These are phyloP conservation scores for Coreius guichenoti DNA, from an alignment of 2,797 vertebrate species.

Conservation along the genomic window DNA sequence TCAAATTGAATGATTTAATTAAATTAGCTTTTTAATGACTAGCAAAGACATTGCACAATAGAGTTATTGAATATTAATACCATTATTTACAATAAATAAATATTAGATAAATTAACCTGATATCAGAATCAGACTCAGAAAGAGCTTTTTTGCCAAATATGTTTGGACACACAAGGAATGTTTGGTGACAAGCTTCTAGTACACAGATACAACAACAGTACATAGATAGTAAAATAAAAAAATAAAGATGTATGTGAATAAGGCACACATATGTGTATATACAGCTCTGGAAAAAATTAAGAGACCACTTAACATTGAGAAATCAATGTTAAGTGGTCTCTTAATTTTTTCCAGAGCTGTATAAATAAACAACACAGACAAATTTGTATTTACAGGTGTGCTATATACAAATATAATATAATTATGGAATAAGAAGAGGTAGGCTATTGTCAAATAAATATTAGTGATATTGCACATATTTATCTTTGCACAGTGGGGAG, in stretches of 20 bases:
- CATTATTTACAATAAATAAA: neutral
- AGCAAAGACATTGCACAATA: neutral
- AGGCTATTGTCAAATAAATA: neutral
- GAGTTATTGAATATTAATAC: neutral
- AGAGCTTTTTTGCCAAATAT: neutral
- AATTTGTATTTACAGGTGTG: neutral
- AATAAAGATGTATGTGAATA: neutral
- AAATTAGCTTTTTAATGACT: neutral
- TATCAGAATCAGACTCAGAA: neutral
- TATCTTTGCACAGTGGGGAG: neutral
- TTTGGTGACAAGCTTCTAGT: neutral
- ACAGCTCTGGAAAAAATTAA: no score
- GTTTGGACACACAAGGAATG: neutral
- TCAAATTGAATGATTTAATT: neutral
- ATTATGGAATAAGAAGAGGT: neutral
- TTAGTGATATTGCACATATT: neutral
- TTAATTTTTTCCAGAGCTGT: no score
- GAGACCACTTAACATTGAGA: no score
- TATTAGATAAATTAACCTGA: neutral
- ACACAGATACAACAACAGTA: neutral
- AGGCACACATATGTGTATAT: neutral
- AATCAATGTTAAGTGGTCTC: no score
- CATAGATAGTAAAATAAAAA: neutral
- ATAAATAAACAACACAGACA: neutral
- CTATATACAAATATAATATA: neutral